Base-by-base conservation (phyloP, 1,140 invertebrate species). In the Centruroides sculpturatus region DNA sequence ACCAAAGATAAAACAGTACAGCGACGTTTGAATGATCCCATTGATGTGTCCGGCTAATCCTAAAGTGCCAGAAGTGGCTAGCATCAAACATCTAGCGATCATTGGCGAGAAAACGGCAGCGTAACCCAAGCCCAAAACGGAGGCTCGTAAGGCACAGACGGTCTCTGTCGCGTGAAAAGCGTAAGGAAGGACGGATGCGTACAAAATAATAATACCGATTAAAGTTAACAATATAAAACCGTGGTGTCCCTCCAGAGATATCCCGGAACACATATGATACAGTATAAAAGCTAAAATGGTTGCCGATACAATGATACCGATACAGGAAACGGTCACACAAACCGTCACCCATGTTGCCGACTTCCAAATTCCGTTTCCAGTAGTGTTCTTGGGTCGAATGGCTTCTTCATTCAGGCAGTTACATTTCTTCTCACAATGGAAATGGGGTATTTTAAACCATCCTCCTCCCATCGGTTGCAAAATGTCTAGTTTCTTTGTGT, bases 41-140 rank as follows among this genome's bases (percentile, higher is more conserved):
- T 81, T 83, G 3, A 83, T 75, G 67, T 83, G 81, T 13, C 76
- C 77, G n/a, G 79, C 77, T 51, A 81, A 76, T 0, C 79, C 76
- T 1, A 78, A 78, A 4, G 73, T 76, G 23, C 77, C 78, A 34
- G 80, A 79, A 46, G 79, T 78, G 5, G 79, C 75, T 2, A 83
- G 67, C 60, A 82, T 79, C 51, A 82, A 72, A 8, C 79, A 72
- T 51, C 81, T 75, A 3, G 80, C 73, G 5, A 83, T 68, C 69
- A 83, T 76, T 0, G 78, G 73, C 3, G 79, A 80, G 63, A 82
- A 80, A 1, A 77, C 69, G 0, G 81, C 58, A 3, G 77, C 76
- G 55, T 78, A 80, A 0, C 77, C 75, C 9, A 81, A 60, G 0
- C 75, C 76, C 0, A 80, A 72, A 13, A 80, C 72, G 8, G 41